Evolutionary conservation across 2,113 vertebrate genomes (phyloP).

Genomic region (Melierax canorus): DNA sequence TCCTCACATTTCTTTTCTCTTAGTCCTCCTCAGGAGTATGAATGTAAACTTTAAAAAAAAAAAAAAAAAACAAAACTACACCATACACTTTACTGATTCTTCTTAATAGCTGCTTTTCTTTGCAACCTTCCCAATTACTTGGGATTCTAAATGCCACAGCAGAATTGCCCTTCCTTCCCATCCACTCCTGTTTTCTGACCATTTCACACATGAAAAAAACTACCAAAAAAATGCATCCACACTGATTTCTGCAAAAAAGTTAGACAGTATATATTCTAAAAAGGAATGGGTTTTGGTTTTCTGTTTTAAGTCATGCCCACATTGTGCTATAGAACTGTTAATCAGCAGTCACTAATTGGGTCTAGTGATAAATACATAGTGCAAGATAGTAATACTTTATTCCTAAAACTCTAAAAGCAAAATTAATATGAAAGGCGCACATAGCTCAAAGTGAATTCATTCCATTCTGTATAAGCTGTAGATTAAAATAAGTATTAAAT

Average conservation of each 20-base stretch:
- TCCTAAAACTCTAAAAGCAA: not conserved
- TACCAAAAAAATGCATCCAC: not conserved
- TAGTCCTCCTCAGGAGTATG: not conserved
- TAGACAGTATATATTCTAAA: not conserved
- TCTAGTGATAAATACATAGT: not conserved
- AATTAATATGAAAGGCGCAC: not conserved
- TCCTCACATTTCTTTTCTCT: not conserved
- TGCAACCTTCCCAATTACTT: not conserved
- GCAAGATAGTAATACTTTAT: not conserved
- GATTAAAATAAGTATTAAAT: not conserved
- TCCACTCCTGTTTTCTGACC: not conserved
- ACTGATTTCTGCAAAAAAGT: not conserved
- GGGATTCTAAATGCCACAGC: not conserved
- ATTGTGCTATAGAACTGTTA: not conserved
- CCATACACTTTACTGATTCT: not conserved
- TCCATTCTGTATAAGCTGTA: not conserved
- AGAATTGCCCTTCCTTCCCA: not conserved
- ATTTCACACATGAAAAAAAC: not conserved
- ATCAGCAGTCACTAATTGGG: not conserved
- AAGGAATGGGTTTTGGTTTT: fast-evolving
- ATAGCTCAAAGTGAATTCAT: not conserved
- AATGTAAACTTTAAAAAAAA: not conserved
- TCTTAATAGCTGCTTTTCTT: not conserved
- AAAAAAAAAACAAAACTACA: no score
- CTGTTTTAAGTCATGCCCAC: not conserved